Percentiles rank a stretch among this genome's conserved stretches.
These are phyloP conservation scores for Stegodyphus dumicola DNA, from an alignment of 1,140 invertebrate genomes.

Conservation along the genomic window DNA sequence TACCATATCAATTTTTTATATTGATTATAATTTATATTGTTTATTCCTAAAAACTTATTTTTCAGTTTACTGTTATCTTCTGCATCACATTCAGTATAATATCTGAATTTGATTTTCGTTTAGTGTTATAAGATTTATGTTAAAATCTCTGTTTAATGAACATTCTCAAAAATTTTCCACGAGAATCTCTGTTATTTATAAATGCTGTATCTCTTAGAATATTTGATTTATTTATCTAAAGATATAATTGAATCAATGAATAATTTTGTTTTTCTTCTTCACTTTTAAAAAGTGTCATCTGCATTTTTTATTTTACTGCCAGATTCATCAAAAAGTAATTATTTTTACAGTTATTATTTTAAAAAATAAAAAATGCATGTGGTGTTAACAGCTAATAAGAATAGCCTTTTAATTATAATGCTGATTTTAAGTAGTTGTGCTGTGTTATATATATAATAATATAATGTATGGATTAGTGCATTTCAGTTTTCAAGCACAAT, in stretches of 20 bases:
- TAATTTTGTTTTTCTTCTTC: no score
- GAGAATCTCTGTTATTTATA: no score
- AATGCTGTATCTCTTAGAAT: no score
- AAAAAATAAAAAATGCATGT: not conserved
- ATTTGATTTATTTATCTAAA: no score
- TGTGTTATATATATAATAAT: conserved; percentile 1
- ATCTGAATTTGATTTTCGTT: no score
- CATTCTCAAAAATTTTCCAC: no score
- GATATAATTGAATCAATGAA: no score
- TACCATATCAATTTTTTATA: conserved; percentile 42
- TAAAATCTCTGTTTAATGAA: no score
- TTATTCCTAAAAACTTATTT: not conserved
- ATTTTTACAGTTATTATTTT: no score
- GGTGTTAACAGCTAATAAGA: not conserved
- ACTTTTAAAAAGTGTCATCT: no score
- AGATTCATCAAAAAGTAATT: not conserved
- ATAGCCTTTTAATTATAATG: not conserved
- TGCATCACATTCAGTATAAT: not conserved
- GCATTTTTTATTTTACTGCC: no score
- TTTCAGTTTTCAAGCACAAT: conserved; percentile 54
- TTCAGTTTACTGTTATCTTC: not conserved
- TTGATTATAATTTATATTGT: conserved; percentile 1
- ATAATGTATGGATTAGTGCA: conserved; percentile 11
- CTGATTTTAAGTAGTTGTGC: not conserved
- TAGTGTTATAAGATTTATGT: no score